Evolutionary conservation across 2,797 vertebrate species (phyloP).

Genomic region (Pseudotriccus pelzelni): DNA sequence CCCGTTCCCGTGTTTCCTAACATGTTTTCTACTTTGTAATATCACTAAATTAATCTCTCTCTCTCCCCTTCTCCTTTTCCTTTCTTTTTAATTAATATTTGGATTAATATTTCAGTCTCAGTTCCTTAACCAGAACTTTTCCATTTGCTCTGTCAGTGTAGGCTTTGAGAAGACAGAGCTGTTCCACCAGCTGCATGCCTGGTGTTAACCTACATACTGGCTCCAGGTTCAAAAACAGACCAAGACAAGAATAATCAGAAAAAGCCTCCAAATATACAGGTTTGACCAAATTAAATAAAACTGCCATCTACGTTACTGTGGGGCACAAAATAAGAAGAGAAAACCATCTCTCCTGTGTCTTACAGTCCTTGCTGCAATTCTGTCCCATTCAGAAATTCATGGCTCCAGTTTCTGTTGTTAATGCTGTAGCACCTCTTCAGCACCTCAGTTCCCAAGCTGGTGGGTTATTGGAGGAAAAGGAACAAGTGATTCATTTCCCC

Average conservation of each 20-base stretch:
- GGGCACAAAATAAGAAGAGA: neutral
- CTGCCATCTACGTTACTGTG: neutral
- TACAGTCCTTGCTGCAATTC: neutral
- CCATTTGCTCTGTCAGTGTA: neutral
- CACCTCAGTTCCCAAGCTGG: neutral
- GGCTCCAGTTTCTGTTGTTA: neutral
- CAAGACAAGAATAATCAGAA: neutral
- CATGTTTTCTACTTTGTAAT: neutral
- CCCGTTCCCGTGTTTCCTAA: neutral
- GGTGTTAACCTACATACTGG: neutral
- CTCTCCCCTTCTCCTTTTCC: neutral
- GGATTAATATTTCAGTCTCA: neutral
- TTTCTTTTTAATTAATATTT: neutral
- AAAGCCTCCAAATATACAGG: neutral
- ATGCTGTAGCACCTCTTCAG: neutral
- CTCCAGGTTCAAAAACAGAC: neutral
- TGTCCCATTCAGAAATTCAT: fast-evolving
- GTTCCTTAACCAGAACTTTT: neutral
- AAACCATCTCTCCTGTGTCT: neutral
- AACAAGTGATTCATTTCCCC: neutral
- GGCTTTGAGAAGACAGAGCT: neutral
- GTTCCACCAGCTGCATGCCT: neutral
- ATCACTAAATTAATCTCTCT: neutral
- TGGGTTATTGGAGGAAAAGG: neutral
- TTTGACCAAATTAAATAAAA: neutral